Percentiles rank a stretch among this genome's conserved stretches.
phyloP scores from a whole-genome alignment of 2,888 invertebrate genomes.

The Synanthedon vespiformis region DNA sequence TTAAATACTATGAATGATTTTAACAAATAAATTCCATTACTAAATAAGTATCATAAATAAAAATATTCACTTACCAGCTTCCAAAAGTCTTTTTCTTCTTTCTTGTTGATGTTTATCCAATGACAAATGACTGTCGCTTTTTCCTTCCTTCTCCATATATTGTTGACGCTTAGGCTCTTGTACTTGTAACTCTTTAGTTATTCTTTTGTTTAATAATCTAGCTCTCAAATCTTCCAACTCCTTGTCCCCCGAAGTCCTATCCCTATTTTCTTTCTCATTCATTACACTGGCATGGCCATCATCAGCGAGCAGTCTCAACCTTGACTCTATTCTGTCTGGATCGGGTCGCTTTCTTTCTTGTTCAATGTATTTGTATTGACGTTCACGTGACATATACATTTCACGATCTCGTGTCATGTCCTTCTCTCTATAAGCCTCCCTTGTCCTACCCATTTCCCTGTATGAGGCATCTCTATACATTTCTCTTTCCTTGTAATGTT shows the following conservation, averaged over 20 bases:
- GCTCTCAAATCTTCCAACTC: constrained; percentile 82
- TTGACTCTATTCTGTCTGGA: constrained; percentile 50
- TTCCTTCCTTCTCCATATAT: constrained; percentile 54
- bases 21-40: background rate
- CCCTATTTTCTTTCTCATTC: constrained; percentile 63
- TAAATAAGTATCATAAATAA: background rate
- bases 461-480: constrained; percentile 19
- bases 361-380: constrained; percentile 51
- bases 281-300: constrained; percentile 44
- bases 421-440: constrained; percentile 46
- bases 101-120: constrained; percentile 67
- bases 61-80: constrained; percentile 66
- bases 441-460: constrained; percentile 10
- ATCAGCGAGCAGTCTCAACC: constrained; percentile 46
- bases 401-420: constrained; percentile 36
- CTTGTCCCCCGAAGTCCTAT: constrained; percentile 64
- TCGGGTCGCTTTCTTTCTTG: constrained; percentile 45
- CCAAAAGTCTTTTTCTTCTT: constrained; percentile 76
- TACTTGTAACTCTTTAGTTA: constrained; percentile 73
- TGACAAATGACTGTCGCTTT: constrained; percentile 43
- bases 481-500: constrained; percentile 32
- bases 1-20: background rate
- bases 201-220: constrained; percentile 77
- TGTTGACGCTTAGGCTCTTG: constrained; percentile 55
- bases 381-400: constrained; percentile 38